Conservation (phyloP, 2,888 invertebrate genomes). For the Troides helena region DNA sequence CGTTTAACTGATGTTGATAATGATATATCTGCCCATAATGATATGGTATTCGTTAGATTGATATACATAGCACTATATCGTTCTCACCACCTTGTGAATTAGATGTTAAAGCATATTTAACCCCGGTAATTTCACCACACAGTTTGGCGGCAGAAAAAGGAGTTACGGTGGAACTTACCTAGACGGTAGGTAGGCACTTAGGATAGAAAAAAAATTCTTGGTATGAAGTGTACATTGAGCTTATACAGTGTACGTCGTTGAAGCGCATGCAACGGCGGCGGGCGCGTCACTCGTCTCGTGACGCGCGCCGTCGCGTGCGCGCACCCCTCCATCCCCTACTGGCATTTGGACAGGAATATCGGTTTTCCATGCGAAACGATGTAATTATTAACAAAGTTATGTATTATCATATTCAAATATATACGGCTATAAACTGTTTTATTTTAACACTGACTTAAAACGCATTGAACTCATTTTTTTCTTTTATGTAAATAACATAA, state of each 20-base stretch:
- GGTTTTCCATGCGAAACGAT: constrained; percentile 54
- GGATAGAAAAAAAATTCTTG: background rate
- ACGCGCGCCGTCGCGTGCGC: constrained; percentile 67
- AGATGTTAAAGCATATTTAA: too few species aligned
- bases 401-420: constrained; percentile 36
- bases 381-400: constrained; percentile 49
- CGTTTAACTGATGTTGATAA: too few species aligned
- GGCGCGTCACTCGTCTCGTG: constrained; percentile 30
- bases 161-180: too few species aligned
- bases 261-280: constrained; percentile 27
- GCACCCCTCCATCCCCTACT: constrained; percentile 35
- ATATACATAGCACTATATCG: too few species aligned
- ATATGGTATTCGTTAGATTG: too few species aligned
- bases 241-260: constrained; percentile 8
- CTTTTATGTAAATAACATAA: too few species aligned
- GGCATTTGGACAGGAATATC: constrained; percentile 57
- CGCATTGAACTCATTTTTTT: background rate
- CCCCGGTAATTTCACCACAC: too few species aligned
- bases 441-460: background rate
- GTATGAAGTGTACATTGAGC: constrained; percentile 5
- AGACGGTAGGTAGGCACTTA: background rate
- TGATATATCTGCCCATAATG: too few species aligned
- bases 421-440: background rate
- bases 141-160: too few species aligned
- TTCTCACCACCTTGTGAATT: too few species aligned